These are phyloP conservation scores for Caenorhabditis wallacei DNA, from an alignment of 2,888 invertebrate genomes.

Conservation along the genomic window DNA sequence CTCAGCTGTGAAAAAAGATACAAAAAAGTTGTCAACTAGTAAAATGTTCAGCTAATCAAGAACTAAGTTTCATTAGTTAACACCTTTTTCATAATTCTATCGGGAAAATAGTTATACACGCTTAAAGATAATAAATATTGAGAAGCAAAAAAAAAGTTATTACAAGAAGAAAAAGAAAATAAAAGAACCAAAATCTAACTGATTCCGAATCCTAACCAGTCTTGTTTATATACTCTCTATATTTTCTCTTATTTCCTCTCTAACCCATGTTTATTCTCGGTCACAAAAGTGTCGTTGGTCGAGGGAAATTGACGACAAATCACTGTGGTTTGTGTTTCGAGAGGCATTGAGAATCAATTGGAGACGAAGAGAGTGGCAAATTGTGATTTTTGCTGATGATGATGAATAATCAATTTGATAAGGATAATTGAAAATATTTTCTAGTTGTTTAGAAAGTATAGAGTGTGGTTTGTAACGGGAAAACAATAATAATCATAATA, in stretches of 20 bases:
- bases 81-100: too few species aligned
- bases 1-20: too few species aligned
- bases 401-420: background rate
- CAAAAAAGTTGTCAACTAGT: too few species aligned
- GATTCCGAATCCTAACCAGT: background rate
- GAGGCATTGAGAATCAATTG: background rate
- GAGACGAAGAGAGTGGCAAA: background rate
- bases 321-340: slow-evolving; percentile 24
- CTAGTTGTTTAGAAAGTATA: background rate
- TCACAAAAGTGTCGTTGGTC: slow-evolving; percentile 18
- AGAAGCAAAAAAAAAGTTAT: too few species aligned
- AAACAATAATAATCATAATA: too few species aligned
- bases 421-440: slow-evolving; percentile 8
- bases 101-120: too few species aligned
- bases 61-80: too few species aligned
- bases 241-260: background rate
- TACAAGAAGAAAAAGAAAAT: background rate
- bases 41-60: too few species aligned
- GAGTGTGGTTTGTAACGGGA: background rate
- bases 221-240: slow-evolving; percentile 2
- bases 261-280: slow-evolving; percentile 3
- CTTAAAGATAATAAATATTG: too few species aligned
- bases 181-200: background rate
- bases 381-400: slow-evolving; percentile 12
- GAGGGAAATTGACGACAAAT: background rate